Evolutionary conservation across 2,113 vertebrate species (phyloP), one percentile per base, ranked within the genome.

Genomic region (Mionectes macconnelli): DNA sequence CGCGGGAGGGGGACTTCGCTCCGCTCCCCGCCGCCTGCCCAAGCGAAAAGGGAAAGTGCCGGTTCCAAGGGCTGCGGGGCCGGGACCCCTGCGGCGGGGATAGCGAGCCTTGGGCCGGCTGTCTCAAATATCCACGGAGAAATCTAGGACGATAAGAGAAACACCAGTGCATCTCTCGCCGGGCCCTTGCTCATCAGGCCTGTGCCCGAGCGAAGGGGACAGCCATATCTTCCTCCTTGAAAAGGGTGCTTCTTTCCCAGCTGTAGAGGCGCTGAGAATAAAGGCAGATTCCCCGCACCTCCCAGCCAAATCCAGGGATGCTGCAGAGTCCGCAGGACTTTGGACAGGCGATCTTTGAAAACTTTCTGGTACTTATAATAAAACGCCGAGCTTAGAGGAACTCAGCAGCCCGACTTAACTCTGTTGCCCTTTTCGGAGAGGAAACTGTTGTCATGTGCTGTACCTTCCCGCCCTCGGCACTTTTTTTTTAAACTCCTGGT

Each of bases 151-250:
- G 20, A 20, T 25, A 15, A 9, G 30, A 13, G 75, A 14, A 49
- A 14, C 14, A 1, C 39, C 5, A 69, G 35, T 2, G 49, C 39
- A 2, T 12, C 35, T n/a, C 47, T 50, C 14, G 16, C 56, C 12
- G 14, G n/a, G 35, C 37, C 35, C 75, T 42, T 76, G 22, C 72
- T 53, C 62, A 4, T 68, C 89, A 91, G 96, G 94, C 96, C 94
- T 76, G 35, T 72, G 79, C 57, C 70, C n/a, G 21, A 49, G 83
- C 17, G 1, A 4, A 31, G 67, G 62, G 86, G 14, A 47, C 49
- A 80, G 83, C 76, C 86, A 56, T 89, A 59, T 40, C 86, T 77
- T 37, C 47, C 31, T 44, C 62, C 86, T 64, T 69, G 76, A 8
- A 44, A 47, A 25, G 7, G 63, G 39, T 47, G 47, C 89, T 55